Percentiles rank a stretch among this genome's conserved stretches.
Evolutionary conservation across 2,797 vertebrate species (phyloP).

Genomic region (Xenopus petersii): DNA sequence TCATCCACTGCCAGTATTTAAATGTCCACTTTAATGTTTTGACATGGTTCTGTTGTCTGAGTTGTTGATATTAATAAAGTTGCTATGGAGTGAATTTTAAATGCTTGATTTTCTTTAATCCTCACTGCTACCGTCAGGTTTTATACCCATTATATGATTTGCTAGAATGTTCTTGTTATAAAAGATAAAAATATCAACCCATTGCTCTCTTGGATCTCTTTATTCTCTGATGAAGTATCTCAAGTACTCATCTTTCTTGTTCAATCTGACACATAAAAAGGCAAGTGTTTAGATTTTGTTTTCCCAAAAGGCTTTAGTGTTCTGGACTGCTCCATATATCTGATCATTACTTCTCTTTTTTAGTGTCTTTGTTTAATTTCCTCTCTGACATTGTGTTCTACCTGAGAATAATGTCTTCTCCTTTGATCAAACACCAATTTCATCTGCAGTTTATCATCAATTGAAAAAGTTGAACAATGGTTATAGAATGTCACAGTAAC

Average conservation of each 20-base stretch:
- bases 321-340: constrained; percentile 12
- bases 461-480: background rate
- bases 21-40: too few species aligned
- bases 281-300: constrained; percentile 12
- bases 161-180: background rate
- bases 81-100: too few species aligned
- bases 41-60: too few species aligned
- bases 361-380: constrained; percentile 15
- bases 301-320: constrained; percentile 4
- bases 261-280: constrained; percentile 16
- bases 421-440: constrained; percentile 19
- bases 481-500: background rate
- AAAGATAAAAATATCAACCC: background rate
- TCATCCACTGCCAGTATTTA: too few species aligned
- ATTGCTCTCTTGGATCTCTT: background rate
- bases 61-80: too few species aligned
- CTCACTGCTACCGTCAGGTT: too few species aligned
- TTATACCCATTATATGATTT: background rate
- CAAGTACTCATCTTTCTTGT: constrained; percentile 9
- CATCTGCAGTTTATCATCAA: constrained; percentile 7
- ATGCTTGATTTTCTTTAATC: too few species aligned
- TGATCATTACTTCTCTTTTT: constrained; percentile 17
- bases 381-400: constrained; percentile 4
- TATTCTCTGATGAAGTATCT: constrained; percentile 5
- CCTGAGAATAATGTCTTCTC: constrained; percentile 1